Percentiles rank a stretch among this genome's conserved stretches.
Evolutionary conservation across 2,797 vertebrate species (phyloP).

Genomic region (Cyprinodon diabolis): DNA sequence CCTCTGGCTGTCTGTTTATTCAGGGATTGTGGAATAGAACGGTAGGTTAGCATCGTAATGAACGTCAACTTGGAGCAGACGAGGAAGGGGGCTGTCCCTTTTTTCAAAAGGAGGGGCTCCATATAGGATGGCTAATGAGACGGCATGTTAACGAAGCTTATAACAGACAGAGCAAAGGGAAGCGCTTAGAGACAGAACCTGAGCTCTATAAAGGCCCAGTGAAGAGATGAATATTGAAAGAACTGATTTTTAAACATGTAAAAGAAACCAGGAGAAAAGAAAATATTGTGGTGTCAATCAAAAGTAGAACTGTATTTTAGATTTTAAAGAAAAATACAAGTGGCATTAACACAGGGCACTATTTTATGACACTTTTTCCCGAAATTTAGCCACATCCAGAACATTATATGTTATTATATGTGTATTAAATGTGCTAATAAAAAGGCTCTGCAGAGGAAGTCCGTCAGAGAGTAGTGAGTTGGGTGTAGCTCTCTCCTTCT

Average conservation of each 20-base stretch:
- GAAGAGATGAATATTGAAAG: background rate
- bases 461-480: too few relatives aligned
- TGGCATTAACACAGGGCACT: background rate
- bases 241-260: background rate
- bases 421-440: too few relatives aligned
- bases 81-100: slow-evolving; percentile 54
- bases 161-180: background rate
- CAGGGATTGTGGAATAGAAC: slow-evolving; percentile 4
- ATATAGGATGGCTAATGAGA: slow-evolving; percentile 62
- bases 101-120: slow-evolving; percentile 60
- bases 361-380: background rate
- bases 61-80: slow-evolving; percentile 34
- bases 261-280: background rate
- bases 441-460: too few relatives aligned
- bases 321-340: background rate
- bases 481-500: too few relatives aligned
- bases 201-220: background rate
- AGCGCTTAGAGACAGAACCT: background rate
- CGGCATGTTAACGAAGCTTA: slow-evolving; percentile 45
- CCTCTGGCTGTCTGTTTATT: slow-evolving; percentile 22
- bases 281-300: too few relatives aligned
- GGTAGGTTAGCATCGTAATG: slow-evolving; percentile 43
- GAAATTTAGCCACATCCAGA: background rate
- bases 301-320: background rate
- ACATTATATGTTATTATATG: background rate